Evolutionary conservation across 2,888 invertebrate genomes (phyloP).

Genomic region (Brenthis daphne): DNA sequence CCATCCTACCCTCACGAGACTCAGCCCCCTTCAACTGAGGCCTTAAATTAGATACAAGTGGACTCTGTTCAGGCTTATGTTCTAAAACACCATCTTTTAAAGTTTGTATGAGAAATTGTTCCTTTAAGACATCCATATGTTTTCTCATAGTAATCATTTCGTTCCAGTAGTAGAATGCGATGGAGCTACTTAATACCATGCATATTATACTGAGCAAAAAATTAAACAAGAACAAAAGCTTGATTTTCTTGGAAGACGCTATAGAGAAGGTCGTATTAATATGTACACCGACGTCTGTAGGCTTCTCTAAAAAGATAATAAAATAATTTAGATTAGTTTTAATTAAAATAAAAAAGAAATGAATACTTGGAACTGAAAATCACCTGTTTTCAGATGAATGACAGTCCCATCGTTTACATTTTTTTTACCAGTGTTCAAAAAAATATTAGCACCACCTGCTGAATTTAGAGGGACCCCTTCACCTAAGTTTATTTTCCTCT

Average conservation of each 20-base stretch:
- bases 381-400: slow-evolving; percentile 77
- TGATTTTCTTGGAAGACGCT: slow-evolving; percentile 79
- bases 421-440: slow-evolving; percentile 70
- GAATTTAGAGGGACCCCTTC: slow-evolving; percentile 73
- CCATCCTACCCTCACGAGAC: slow-evolving; percentile 56
- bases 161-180: slow-evolving; percentile 74
- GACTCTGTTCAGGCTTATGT: slow-evolving; percentile 56
- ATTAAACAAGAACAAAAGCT: slow-evolving; percentile 70
- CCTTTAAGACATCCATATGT: slow-evolving; percentile 65
- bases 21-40: slow-evolving; percentile 49
- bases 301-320: slow-evolving; percentile 64
- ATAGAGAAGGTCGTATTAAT: slow-evolving; percentile 75
- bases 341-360: too few relatives aligned
- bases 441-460: slow-evolving; percentile 72
- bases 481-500: slow-evolving; percentile 67
- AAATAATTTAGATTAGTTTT: slow-evolving; percentile 38
- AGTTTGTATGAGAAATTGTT: slow-evolving; percentile 62
- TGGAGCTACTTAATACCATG: slow-evolving; percentile 66
- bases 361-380: slow-evolving; percentile 45
- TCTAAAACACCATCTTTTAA: slow-evolving; percentile 47
- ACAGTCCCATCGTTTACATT: slow-evolving; percentile 72
- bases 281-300: slow-evolving; percentile 73
- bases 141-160: slow-evolving; percentile 68
- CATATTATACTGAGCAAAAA: slow-evolving; percentile 70
- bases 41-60: slow-evolving; percentile 52